Base-by-base conservation (phyloP, 2,113 vertebrate species). In the Oriolus oriolus region DNA sequence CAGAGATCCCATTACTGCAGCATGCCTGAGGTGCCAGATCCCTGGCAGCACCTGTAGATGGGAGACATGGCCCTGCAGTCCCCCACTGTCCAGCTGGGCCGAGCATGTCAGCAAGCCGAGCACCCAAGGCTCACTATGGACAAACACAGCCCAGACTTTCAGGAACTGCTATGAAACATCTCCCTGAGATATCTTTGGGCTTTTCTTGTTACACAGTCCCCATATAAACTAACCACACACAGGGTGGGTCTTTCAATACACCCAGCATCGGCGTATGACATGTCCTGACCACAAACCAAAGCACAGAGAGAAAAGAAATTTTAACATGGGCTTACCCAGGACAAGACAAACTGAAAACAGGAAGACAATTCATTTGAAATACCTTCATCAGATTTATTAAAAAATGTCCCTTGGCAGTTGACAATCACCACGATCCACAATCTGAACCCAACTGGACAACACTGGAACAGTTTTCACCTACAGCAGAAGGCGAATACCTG, bases 181-280 rank as follows among this genome's bases (percentile, higher is more conserved):
- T 19, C 77, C 84, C 61, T 30, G 54, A 37, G 31, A 41, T 19
- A 54, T 13, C 21, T 54, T 4, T 10, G 41, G 52, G 57, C 26
- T 82, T 68, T 75, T 69, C 59, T 52, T 28, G 47, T 21, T 53
- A 45, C 41, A 60, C 22, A 45, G 41, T 8, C 33, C 57, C 24
- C 37, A 11, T 0, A 2, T 4, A 27, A 75, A 44, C 14, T 3
- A 10, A 49, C 60, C 33, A 33, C 6, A 31, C 23, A 5, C 1
- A 11, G 18, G 20, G 7, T 2, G 4, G 12, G 17, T 16, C 60
- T n/a, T 30, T 14, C 63, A 39, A 3, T 4, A 18, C 1, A 28
- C 16, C 41, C 41, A 20, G 0, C 4, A 1, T 0, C 0, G 0
- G 20, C 1, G 24, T 4, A 3, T 1, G 0, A n/a, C 1, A 6